Conservation (phyloP, 2,888 invertebrate genomes). For the Tiphia femorata region DNA sequence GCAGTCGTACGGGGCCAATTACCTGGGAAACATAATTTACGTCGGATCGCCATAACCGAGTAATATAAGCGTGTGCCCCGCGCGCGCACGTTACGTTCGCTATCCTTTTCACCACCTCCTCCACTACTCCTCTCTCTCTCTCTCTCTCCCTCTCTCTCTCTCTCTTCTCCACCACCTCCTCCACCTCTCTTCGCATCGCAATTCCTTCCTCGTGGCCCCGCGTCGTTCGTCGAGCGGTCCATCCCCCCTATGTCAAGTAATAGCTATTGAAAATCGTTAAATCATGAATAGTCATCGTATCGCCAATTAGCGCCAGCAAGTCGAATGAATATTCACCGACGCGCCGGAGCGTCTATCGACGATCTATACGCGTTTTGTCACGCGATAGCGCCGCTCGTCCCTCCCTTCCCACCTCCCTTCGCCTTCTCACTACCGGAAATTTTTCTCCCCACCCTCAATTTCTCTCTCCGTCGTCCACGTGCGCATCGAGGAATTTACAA, state of each 20-base stretch:
- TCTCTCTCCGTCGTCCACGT: not conserved
- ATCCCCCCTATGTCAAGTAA: slow-evolving; percentile 51
- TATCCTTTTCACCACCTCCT: slow-evolving; percentile 21
- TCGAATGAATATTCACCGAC: slow-evolving; percentile 63
- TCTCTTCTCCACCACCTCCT: not conserved
- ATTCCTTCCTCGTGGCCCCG: not conserved
- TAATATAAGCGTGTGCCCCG: slow-evolving; percentile 17
- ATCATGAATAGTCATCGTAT: slow-evolving; percentile 66
- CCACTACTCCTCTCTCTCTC: slow-evolving; percentile 14
- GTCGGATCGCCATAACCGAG: slow-evolving; percentile 34
- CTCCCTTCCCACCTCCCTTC: slow-evolving; percentile 18
- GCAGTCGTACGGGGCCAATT: slow-evolving; percentile 51
- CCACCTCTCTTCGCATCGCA: not conserved
- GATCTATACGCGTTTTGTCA: slow-evolving; percentile 52
- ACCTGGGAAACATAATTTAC: slow-evolving; percentile 57
- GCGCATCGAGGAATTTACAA: slow-evolving; percentile 15
- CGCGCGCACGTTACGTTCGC: slow-evolving; percentile 30
- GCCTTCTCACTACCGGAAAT: not conserved
- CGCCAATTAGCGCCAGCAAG: slow-evolving; percentile 62
- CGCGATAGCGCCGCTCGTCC: slow-evolving; percentile 49
- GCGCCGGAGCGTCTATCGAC: slow-evolving; percentile 46
- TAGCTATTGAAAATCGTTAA: slow-evolving; percentile 66
- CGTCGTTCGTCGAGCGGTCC: slow-evolving; percentile 20
- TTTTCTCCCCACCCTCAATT: no score
- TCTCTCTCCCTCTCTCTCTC: slow-evolving; percentile 14